Evolutionary conservation across 2,888 invertebrate species (phyloP), one percentile per base, ranked within the genome.

Genomic region (Caenorhabditis sp.): DNA sequence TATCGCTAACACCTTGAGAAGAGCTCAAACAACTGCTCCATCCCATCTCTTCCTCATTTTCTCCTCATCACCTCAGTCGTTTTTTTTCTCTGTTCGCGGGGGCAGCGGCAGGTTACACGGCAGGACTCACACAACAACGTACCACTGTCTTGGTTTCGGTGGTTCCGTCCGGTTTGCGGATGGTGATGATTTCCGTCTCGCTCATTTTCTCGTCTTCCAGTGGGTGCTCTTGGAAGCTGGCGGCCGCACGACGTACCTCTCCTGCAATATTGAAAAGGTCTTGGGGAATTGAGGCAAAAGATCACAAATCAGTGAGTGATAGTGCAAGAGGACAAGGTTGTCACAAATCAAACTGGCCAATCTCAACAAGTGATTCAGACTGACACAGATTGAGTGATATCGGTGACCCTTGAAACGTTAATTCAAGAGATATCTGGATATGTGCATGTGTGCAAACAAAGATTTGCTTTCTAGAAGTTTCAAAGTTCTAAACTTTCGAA

Each of bases 81-180:
- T 76, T 61, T 76, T 76, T 76, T 59, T 35, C 28, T 66, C 59
- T 56, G 51, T 44, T 54, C 63, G 63, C 64, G 66, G 59, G 66
- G 59, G 66, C 72, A 73, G 66, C 51, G n/a, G n/a, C n/a, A 26
- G 54, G 38, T 44, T 44, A 26, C 54, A 73, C 41, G 38, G n/a
- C n/a, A n/a, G n/a, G 47, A 61, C 61, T 61, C 51, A 51, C 69
- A 54, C 58, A 56, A 41, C 47, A 31, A 82, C 87, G 80, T 64
- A 87, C 87, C 82, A 87, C 76, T 54, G 80, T 79, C 72, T 84
- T 80, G 26, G 87, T 87, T 76, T 87, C 87, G 44, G 86, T 81
- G 19, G 85, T 76, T 44, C 87, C 87, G 64, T 87, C 83, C 56
- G 84, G 83, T 59, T 85, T 85, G 26, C 84, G 70, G 61, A 86